phyloP scores from a whole-genome alignment of 2,888 invertebrate species.

The Pterostichus madidus region DNA sequence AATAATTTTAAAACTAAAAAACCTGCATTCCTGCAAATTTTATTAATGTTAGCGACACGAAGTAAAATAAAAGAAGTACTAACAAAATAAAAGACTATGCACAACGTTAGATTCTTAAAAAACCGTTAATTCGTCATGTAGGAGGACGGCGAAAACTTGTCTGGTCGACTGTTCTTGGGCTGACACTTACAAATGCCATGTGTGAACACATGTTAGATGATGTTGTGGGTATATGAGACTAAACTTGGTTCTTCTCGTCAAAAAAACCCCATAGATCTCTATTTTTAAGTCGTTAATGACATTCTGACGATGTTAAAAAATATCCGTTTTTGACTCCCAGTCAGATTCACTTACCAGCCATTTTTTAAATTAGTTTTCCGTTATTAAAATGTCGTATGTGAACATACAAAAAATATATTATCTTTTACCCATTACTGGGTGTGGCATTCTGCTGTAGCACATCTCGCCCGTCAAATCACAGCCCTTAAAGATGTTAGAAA shows the following conservation, averaged over 20 bases:
- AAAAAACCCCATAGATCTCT: slow-evolving; percentile 62
- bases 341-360: slow-evolving; percentile 13
- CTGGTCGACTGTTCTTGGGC: slow-evolving; percentile 71
- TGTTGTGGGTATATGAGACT: slow-evolving; percentile 67
- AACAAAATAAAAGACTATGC: neutral
- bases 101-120: neutral
- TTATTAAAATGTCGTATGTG: neutral
- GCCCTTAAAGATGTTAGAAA: too few species aligned
- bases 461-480: too few species aligned
- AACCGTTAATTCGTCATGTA: slow-evolving; percentile 16
- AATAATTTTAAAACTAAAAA: too few species aligned
- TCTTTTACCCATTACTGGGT: too few species aligned
- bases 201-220: slow-evolving; percentile 75
- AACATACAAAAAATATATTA: too few species aligned
- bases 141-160: slow-evolving; percentile 52
- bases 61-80: neutral
- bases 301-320: slow-evolving; percentile 56
- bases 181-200: slow-evolving; percentile 74
- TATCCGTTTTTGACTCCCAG: slow-evolving; percentile 50
- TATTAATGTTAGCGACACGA: too few species aligned
- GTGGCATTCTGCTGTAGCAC: too few species aligned
- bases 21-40: too few species aligned
- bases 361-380: slow-evolving; percentile 34
- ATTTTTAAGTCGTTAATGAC: slow-evolving; percentile 63
- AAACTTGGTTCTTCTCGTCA: slow-evolving; percentile 55